Conservation (phyloP, 64 coral and sea anemone genomes). For the Montipora sp. region DNA sequence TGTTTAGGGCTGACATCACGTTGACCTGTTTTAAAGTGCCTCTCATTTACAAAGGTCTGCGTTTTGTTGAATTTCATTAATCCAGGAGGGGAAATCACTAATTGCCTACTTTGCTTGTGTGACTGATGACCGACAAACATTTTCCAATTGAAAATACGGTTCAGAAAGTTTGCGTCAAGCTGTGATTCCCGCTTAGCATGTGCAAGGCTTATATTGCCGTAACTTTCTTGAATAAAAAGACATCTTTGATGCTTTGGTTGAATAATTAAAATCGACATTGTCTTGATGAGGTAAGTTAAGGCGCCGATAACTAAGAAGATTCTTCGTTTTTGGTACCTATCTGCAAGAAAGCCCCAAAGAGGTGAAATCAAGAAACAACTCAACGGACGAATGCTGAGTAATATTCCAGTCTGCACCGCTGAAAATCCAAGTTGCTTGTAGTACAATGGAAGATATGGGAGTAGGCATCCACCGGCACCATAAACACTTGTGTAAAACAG, state of each 20-base stretch:
- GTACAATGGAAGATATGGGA: slow-evolving; percentile 55
- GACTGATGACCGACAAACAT: too few species aligned
- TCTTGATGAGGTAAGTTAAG: slow-evolving; percentile 12
- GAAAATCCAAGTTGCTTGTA: slow-evolving; percentile 62
- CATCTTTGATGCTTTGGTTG: neutral
- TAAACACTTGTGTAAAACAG: slow-evolving; percentile 41
- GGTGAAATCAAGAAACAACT: slow-evolving; percentile 48
- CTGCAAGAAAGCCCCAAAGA: slow-evolving; percentile 55
- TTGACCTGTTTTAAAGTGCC: too few species aligned
- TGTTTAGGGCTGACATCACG: too few species aligned
- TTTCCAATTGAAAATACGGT: too few species aligned
- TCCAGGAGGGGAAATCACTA: too few species aligned
- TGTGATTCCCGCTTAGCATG: too few species aligned
- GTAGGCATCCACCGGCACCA: slow-evolving; percentile 13
- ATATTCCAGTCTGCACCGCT: slow-evolving; percentile 48
- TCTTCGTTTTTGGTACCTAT: slow-evolving; percentile 58
- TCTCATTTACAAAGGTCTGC: too few species aligned
- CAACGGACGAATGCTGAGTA: slow-evolving; percentile 59
- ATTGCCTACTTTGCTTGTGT: too few species aligned
- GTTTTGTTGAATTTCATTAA: too few species aligned
- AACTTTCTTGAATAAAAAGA: neutral
- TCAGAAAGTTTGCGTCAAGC: too few species aligned
- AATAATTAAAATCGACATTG: slow-evolving; percentile 25
- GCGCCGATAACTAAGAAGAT: slow-evolving; percentile 15
- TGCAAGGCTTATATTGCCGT: too few species aligned